Base-by-base conservation (phyloP, 2,797 vertebrate genomes). In the Steatocranus sp. region DNA sequence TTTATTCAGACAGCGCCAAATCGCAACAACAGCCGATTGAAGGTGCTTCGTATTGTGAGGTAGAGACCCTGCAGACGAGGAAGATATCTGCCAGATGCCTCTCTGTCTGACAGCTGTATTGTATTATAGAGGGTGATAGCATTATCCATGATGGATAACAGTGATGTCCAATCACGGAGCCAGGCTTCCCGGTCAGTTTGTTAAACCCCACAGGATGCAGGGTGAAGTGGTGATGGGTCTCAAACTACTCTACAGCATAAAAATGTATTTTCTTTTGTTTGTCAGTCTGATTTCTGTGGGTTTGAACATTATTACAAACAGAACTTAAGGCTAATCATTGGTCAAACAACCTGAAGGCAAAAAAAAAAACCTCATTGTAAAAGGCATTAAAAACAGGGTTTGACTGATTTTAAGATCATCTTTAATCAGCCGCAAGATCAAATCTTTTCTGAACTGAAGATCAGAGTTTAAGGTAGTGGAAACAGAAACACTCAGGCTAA, bases 221-320 rank as follows among this genome's bases (percentile, higher is more conserved):
- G 7, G 30, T 1, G 17, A 18, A n/a, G 10, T n/a, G 56, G 56
- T 34, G 27, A 32, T 11, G 2, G 30, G 0, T 18, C 2, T 1
- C 9, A 7, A 61, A n/a, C 32, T 61, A n/a, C 30, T 36, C 30
- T n/a, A 2, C 56, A 34, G 30, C 18, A 3, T 61, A 34, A 61
- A 43, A 1, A 36, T n/a, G 30, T 61, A 36, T 61, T 61, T 61
- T 34, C 18, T 36, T 4, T 20, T 61, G 56, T 61, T 36, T 20
- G 32, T 12, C 32, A 12, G 11, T 36, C 32, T 63, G 18, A 8
- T 63, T 63, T 36, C 58, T 63, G 30, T 63, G 11, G 11, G 10
- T 63, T 36, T 12, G 56, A 61, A 54, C 8, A 27, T 25, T 54
- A 14, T 25, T 27, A 32, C 18, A 1, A 1, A 61, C 17, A 61